Evolutionary conservation across 2,888 invertebrate species (phyloP).

Genomic region (Perdita meconis): DNA sequence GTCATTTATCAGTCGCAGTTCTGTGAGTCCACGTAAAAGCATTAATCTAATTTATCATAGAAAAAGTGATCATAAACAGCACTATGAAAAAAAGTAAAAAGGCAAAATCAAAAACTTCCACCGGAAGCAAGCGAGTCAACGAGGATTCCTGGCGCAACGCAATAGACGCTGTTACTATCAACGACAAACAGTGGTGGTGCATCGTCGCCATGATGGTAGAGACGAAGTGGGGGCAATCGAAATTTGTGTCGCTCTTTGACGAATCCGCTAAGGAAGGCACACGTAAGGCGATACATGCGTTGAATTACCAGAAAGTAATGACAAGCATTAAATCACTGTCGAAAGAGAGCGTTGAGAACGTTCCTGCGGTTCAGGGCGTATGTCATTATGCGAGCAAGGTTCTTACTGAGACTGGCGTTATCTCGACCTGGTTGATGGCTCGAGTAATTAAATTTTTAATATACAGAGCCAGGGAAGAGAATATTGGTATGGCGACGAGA

Average conservation of each 20-base stretch:
- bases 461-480: constrained; percentile 72
- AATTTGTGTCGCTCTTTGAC: constrained; percentile 68
- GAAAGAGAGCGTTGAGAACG: constrained; percentile 65
- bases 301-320: constrained; percentile 70
- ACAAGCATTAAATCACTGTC: constrained; percentile 66
- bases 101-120: not conserved
- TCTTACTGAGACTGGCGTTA: constrained; percentile 47
- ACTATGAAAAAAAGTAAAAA: constrained; percentile 24
- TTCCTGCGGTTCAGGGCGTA: constrained; percentile 63
- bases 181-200: constrained; percentile 78
- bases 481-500: constrained; percentile 58
- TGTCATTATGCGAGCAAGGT: constrained; percentile 71
- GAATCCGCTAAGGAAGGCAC: constrained; percentile 68
- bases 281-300: constrained; percentile 67
- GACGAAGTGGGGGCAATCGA: constrained; percentile 62
- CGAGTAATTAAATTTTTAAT: constrained; percentile 77
- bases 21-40: too few relatives aligned
- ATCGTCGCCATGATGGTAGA: constrained; percentile 76
- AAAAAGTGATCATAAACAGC: not conserved
- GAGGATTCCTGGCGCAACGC: constrained; percentile 61
- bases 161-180: constrained; percentile 69
- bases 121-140: constrained; percentile 1
- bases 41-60: too few relatives aligned
- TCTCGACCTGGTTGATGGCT: constrained; percentile 73
- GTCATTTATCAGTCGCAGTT: constrained; percentile 13